Percentiles rank a stretch among this genome's conserved stretches.
phyloP scores from a whole-genome alignment of 2,888 invertebrate genomes.

The Drymonia ruficornis region DNA sequence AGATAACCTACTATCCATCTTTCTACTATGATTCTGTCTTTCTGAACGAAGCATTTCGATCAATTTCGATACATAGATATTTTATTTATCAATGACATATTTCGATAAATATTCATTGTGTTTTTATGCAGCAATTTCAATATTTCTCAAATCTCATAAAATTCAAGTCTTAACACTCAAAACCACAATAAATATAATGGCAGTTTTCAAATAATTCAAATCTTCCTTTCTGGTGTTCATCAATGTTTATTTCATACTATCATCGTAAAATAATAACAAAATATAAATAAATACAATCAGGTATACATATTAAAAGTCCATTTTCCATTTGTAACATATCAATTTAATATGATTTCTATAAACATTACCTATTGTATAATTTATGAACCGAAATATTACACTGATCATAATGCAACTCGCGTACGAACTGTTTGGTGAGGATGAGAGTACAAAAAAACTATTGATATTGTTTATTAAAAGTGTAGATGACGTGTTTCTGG shows the following conservation, averaged over 20 bases:
- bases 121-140: too few species aligned
- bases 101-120: too few species aligned
- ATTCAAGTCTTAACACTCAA: background rate
- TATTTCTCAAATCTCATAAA: background rate
- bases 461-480: constrained; percentile 51
- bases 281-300: constrained; percentile 52
- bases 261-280: constrained; percentile 55
- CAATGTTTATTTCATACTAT: constrained; percentile 66
- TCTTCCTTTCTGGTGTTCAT: constrained; percentile 45
- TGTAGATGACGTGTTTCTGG: constrained; percentile 19
- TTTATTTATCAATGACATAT: too few species aligned
- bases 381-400: constrained; percentile 70
- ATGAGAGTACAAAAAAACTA: constrained; percentile 66
- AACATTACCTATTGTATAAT: constrained; percentile 81
- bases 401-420: constrained; percentile 62
- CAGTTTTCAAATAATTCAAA: constrained; percentile 43
- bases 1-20: too few species aligned
- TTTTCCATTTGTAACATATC: constrained; percentile 78
- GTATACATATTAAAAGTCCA: constrained; percentile 62
- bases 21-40: too few species aligned
- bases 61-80: too few species aligned
- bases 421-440: constrained; percentile 41
- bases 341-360: constrained; percentile 82
- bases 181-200: background rate
- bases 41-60: too few species aligned